Base-by-base conservation (phyloP, 2,113 vertebrate species). In the Marmota flaviventris region DNA sequence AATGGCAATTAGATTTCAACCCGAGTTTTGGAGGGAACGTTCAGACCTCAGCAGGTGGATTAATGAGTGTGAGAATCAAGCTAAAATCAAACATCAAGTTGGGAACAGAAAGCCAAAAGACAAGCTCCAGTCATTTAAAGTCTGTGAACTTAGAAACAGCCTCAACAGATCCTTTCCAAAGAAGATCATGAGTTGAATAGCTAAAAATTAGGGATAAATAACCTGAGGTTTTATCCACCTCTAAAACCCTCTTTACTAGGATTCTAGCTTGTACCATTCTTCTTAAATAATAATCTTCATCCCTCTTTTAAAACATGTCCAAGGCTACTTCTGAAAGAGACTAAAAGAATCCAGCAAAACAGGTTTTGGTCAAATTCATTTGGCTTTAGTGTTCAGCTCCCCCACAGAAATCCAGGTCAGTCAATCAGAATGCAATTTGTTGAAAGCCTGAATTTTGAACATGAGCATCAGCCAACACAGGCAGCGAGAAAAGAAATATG, bases 341-440 rank as follows among this genome's bases (percentile, higher is more conserved):
- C 53, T 39, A 45, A 85, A 78, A 93, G 48, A 51, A 34, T 9
- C 29, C 32, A 92, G 88, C 39, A 97, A 96, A 96, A 45, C 17
- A 67, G 95, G 45, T 83, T 93, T 93, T 94, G 72, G 87, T 95
- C 45, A 92, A 92, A 97, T 92, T 86, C 76, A 76, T 96, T 92
- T 90, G 85, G 82, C 63, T 93, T 96, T 65, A 70, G 82, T 72
- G 8, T 93, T 96, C 73, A 18, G 16, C 69, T 88, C 61, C 72
- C 72, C 75, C 90, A 78, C 42, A 94, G 89, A 97, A 96, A 97
- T 85, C 69, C 96, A 96, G 96, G 94, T 96, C 93, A 95, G 88
- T 97, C 97, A 72, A 97, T 97, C 93, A 96, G 69, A 97, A 95
- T 86, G 75, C 88, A 94, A 91, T 97, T 94, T 96, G 85, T 87